Evolutionary conservation across 2,797 vertebrate species (phyloP).

Genomic region (Emys orbicularis): DNA sequence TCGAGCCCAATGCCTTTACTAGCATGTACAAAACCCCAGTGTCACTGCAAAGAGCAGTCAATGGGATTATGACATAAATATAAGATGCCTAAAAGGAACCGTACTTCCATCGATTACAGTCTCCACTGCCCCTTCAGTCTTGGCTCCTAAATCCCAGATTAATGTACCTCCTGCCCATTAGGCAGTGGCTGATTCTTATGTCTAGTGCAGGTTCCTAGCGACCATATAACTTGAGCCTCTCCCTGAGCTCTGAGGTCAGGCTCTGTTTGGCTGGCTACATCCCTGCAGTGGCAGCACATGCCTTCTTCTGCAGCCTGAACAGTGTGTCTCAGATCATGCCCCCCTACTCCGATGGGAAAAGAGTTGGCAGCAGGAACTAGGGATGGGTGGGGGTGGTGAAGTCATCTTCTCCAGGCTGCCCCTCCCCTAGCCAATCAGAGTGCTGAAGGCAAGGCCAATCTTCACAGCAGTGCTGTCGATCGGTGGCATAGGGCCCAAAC

Average conservation of each 20-base stretch:
- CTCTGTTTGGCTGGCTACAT: background rate
- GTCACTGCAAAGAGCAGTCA: background rate
- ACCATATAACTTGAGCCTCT: background rate
- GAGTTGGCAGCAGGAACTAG: background rate
- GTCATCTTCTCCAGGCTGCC: background rate
- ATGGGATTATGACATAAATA: background rate
- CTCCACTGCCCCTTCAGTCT: background rate
- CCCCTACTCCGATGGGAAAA: background rate
- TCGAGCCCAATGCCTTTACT: background rate
- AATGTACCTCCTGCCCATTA: background rate
- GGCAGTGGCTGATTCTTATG: background rate
- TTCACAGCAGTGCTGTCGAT: background rate
- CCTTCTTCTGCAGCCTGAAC: background rate
- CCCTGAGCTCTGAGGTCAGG: background rate
- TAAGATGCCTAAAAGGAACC: background rate
- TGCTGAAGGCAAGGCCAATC: background rate
- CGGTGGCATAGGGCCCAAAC: background rate
- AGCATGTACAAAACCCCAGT: background rate
- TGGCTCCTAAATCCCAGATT: background rate
- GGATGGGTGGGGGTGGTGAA: background rate
- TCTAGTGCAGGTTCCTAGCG: background rate
- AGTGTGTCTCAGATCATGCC: background rate
- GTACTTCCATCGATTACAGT: rapidly evolving
- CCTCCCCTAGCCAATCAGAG: background rate
- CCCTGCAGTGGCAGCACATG: background rate